These are phyloP conservation scores for Telmatochromis sp. DNA, from an alignment of 2,113 vertebrate genomes.

Conservation along the genomic window DNA sequence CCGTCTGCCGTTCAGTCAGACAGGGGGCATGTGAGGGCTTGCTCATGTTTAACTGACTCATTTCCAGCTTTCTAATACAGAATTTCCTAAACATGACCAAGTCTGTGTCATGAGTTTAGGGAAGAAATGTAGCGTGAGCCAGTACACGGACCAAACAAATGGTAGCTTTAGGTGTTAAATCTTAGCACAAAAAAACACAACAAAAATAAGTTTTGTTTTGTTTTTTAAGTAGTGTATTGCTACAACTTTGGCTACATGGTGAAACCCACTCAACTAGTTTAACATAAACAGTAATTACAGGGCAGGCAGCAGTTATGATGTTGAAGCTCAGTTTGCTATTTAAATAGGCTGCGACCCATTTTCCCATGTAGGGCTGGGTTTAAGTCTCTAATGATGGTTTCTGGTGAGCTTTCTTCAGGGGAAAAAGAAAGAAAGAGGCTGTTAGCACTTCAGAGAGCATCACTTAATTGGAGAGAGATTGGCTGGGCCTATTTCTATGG, in stretches of 20 bases:
- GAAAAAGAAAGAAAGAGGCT: neutral
- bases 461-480: constrained; percentile 7
- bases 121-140: neutral
- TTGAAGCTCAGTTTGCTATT: neutral
- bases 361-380: neutral
- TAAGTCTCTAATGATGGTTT: constrained; percentile 23
- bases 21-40: constrained; percentile 17
- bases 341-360: neutral
- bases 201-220: neutral
- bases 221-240: neutral
- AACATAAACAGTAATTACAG: neutral
- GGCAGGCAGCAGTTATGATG: neutral
- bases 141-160: neutral
- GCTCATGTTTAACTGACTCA: constrained; percentile 5
- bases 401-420: neutral
- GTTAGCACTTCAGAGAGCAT: constrained; percentile 2
- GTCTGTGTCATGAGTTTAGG: neutral
- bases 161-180: neutral
- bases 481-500: constrained; percentile 8
- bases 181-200: neutral
- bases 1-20: neutral
- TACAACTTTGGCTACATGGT: neutral
- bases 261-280: neutral
- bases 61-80: neutral
- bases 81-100: neutral